A percentile compares a stretch with the other conserved stretches of the same genome.
These are phyloP conservation scores for Sorex fumeus DNA, from an alignment of 2,113 vertebrate genomes.

Conservation along the genomic window DNA sequence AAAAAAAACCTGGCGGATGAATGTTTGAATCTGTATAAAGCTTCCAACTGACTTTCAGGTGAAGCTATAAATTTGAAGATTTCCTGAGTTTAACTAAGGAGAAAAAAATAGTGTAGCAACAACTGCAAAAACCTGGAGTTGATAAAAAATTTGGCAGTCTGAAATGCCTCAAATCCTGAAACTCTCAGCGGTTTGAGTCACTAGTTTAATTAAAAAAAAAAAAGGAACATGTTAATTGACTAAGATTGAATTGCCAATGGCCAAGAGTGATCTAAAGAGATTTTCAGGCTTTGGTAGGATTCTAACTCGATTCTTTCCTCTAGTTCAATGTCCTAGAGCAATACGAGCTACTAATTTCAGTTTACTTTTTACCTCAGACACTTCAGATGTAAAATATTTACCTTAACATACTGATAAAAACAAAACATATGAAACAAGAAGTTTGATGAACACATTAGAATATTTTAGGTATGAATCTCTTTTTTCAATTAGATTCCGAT, in stretches of 20 bases:
- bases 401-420: neutral
- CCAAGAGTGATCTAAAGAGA: neutral
- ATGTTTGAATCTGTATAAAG: constrained; percentile 8
- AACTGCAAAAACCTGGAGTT: neutral
- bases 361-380: constrained; percentile 2
- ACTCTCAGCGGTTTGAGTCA: constrained; percentile 17
- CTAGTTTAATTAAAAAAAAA: constrained; percentile 10
- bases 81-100: neutral
- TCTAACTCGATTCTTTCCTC: constrained; percentile 1
- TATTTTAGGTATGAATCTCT: constrained; percentile 27
- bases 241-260: neutral
- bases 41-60: constrained; percentile 46
- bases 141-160: neutral
- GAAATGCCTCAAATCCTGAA: constrained; percentile 51
- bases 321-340: constrained; percentile 1
- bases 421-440: neutral
- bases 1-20: neutral
- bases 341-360: constrained; percentile 15
- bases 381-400: neutral
- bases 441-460: neutral
- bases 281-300: neutral
- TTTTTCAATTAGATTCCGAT: constrained; percentile 34
- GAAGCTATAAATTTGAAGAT: constrained; percentile 21
- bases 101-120: neutral
- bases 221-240: neutral